These are phyloP conservation scores for Campoletis raptor DNA, from an alignment of 2,888 invertebrate genomes.

Conservation along the genomic window DNA sequence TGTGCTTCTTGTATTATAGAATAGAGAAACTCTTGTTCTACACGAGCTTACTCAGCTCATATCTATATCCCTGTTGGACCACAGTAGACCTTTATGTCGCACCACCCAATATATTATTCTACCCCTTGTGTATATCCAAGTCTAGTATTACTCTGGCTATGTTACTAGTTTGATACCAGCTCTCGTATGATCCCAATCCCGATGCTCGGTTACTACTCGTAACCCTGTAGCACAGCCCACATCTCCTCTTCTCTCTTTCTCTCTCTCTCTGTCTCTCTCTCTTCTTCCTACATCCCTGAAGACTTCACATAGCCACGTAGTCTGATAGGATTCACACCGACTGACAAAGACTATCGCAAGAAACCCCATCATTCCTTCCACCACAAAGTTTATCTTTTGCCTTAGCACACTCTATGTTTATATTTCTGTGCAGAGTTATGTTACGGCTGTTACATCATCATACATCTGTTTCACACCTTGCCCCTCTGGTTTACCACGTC, in stretches of 20 bases:
- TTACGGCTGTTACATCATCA: not conserved
- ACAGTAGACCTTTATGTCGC: conserved; percentile 49
- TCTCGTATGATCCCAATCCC: conserved; percentile 52
- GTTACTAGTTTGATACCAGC: conserved; percentile 50
- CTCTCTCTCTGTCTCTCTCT: not conserved
- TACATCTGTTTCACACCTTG: not conserved
- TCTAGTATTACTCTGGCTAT: conserved; percentile 47
- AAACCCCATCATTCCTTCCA: conserved; percentile 46
- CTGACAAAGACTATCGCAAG: conserved; percentile 48
- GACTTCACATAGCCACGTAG: not conserved
- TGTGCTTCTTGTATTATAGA: conserved; percentile 49
- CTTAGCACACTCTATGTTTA: not conserved
- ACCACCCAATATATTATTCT: conserved; percentile 55
- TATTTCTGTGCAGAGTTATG: not conserved
- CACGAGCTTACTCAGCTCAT: conserved; percentile 26
- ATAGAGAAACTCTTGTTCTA: conserved; percentile 48
- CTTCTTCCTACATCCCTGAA: not conserved
- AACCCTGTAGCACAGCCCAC: not conserved
- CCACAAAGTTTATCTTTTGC: conserved; percentile 28
- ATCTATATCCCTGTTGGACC: conserved; percentile 16
- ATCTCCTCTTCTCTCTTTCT: not conserved
- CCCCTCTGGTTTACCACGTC: not conserved
- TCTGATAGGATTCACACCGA: conserved; percentile 33
- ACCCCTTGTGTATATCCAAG: conserved; percentile 44
- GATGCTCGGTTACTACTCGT: conserved; percentile 44